Percentiles rank a stretch among this genome's conserved stretches.
phyloP scores from a whole-genome alignment of 2,888 invertebrate genomes.

The Cerastis rubricosa region DNA sequence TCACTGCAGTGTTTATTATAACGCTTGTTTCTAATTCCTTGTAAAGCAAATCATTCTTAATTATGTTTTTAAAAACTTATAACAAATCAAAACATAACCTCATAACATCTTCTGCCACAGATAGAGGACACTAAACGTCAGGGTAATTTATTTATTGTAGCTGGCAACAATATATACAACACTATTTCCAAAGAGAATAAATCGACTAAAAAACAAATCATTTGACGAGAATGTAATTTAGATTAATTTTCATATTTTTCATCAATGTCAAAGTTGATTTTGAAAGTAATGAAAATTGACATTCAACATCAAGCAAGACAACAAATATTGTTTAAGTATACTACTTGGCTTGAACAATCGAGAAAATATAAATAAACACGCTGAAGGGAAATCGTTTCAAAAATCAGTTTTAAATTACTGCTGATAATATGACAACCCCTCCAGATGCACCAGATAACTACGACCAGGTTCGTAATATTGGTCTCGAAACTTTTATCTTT shows the following conservation, averaged over 20 bases:
- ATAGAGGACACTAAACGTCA: neutral
- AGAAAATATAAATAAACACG: neutral
- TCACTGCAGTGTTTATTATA: neutral
- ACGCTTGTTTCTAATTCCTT: neutral
- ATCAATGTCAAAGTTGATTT: neutral
- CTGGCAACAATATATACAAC: neutral
- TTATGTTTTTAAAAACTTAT: neutral
- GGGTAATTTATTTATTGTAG: neutral
- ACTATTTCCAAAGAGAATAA: neutral
- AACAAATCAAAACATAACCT: constrained; percentile 12
- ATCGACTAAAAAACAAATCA: neutral
- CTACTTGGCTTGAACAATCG: neutral
- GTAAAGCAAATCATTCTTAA: neutral
- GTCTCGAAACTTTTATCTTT: neutral
- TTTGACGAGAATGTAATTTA: neutral
- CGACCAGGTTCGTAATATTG: constrained; percentile 79
- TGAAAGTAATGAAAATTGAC: neutral
- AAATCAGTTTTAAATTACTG: constrained; percentile 29
- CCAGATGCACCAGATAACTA: constrained; percentile 83
- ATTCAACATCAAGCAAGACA: neutral
- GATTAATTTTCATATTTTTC: neutral
- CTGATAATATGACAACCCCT: constrained; percentile 77
- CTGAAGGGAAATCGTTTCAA: too few species aligned
- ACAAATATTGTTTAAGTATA: neutral
- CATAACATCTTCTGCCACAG: neutral